Percentiles rank a stretch among this genome's conserved stretches.
Conservation (phyloP, 2,888 invertebrate species). For the Xestia c-nigrum region DNA sequence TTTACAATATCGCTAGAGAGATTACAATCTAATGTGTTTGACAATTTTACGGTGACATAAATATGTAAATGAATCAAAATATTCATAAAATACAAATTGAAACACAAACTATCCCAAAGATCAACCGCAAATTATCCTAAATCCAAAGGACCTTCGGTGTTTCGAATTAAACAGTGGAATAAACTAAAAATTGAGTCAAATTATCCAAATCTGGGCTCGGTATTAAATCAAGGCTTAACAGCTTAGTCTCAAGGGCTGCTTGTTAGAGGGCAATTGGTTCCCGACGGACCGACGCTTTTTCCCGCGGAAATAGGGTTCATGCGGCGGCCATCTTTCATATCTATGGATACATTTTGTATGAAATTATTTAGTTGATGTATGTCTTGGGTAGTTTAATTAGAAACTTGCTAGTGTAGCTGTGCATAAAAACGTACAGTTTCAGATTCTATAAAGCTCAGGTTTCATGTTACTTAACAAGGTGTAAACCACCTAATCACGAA, state of each 20-base stretch:
- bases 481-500: too few relatives aligned
- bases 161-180: constrained; percentile 50
- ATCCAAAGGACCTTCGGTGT: constrained; percentile 14
- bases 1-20: too few relatives aligned
- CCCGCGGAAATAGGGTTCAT: constrained; percentile 44
- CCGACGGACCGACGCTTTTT: constrained; percentile 50
- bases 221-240: constrained; percentile 67
- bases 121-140: constrained; percentile 11
- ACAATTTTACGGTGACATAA: too few relatives aligned
- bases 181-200: constrained; percentile 53
- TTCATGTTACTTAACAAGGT: neutral
- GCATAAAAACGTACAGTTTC: neutral
- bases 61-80: neutral
- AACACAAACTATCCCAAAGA: neutral
- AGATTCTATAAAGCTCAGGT: neutral
- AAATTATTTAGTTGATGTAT: constrained; percentile 12
- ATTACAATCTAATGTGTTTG: too few relatives aligned
- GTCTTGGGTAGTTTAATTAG: neutral
- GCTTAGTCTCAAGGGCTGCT: constrained; percentile 61
- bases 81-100: neutral
- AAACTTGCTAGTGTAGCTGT: neutral
- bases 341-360: neutral
- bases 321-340: constrained; percentile 29
- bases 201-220: constrained; percentile 58
- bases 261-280: constrained; percentile 67